Evolutionary conservation across 37 sponge, comb jelly and placozoan genomes (phyloP).

Genomic region (Mnemiopsis leidyi): DNA sequence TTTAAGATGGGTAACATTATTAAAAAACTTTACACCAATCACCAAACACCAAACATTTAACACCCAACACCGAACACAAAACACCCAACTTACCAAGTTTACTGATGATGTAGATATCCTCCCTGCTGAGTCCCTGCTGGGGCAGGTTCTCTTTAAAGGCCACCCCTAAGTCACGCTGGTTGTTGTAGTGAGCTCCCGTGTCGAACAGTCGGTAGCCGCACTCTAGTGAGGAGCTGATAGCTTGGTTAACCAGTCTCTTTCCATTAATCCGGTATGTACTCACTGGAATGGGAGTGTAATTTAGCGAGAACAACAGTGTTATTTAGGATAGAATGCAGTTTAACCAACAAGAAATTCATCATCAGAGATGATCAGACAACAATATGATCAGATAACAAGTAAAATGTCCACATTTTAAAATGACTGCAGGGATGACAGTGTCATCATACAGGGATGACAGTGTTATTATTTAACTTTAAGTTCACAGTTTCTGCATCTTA

Average conservation of each 20-base stretch:
- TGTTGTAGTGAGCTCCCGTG: constrained; percentile 8
- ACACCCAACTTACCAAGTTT: constrained; percentile 28
- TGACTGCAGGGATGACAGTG: no score
- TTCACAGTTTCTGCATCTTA: no score
- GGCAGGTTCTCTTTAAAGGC: neutral
- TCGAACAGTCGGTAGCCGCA: constrained; percentile 19
- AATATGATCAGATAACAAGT: neutral
- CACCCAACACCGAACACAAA: no score
- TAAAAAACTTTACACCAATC: no score
- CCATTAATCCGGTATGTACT: neutral
- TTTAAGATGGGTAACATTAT: no score
- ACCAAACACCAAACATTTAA: no score
- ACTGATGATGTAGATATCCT: constrained; percentile 42
- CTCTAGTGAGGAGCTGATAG: neutral
- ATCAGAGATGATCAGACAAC: neutral
- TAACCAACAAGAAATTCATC: neutral
- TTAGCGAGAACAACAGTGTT: neutral
- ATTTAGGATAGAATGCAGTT: neutral
- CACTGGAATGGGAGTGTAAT: neutral
- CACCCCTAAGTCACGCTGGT: neutral
- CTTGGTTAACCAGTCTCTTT: neutral
- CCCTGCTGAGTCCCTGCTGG: neutral
- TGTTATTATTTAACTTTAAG: no score
- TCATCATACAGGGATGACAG: no score
- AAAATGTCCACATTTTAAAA: neutral